Base-by-base conservation (phyloP, 2,888 invertebrate species). In the Philereme vetulata region DNA sequence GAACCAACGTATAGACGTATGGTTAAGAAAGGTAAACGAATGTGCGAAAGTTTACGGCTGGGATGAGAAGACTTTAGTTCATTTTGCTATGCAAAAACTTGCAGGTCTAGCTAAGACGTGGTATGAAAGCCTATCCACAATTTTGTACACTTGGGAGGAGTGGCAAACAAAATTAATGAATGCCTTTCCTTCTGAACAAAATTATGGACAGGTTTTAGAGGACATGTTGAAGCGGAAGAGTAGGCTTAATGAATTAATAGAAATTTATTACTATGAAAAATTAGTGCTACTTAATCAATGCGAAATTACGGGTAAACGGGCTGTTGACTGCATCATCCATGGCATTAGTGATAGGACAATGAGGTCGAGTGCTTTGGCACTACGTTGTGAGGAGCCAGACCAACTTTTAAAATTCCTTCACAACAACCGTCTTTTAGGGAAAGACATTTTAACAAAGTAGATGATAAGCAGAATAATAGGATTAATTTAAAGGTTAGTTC, bases 101-200 rank as follows among this genome's bases (percentile, higher is more conserved):
- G 35, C 10, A 9, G 71, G 68, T 4, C 40, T 65, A 9, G 74
- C 72, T 4, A 68, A 68, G 36, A 67, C 36, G 33, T 74, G 72
- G 72, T 70, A 11, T 10, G 65, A 72, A 40, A 51, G 60, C 34
- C 54, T 67, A n/a, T 64, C 68, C 1, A 52, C 61, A 1, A 54
- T 69, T 1, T 21, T 64, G n/a, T 68, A 47, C 51, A 56, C 62
- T 9, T 74, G 74, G 70, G 34, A 42, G 7, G 64, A 70, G 5
- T 74, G 71, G 70, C 67, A 70, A 5, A 9, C 38, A 42, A 70
- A 72, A 61, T 42, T 75, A 3, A 35, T 51, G 57, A 43, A 36
- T 59, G 70, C 71, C 21, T 73, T 73, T 46, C 70, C 68, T 4
- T 45, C 51, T 33, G 59, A 68, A 7, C 60, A 67, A 53, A 70